phyloP scores from a whole-genome alignment of 2,113 vertebrate species.

The Polypterus senegalus region DNA sequence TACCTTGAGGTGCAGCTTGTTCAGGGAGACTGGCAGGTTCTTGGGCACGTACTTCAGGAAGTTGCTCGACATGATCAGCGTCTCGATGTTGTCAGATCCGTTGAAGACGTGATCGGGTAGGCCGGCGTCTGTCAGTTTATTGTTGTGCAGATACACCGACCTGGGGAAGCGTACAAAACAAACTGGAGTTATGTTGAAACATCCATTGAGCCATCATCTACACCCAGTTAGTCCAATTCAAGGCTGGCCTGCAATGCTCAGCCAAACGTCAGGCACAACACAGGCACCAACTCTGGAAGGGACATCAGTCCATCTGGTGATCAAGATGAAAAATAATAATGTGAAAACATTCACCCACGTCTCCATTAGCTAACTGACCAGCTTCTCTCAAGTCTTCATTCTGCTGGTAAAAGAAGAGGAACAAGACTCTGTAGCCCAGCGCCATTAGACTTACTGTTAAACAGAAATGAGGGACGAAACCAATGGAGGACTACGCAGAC shows the following conservation, averaged over 20 bases:
- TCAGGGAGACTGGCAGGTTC: conserved; percentile 69
- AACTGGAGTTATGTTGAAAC: too few relatives aligned
- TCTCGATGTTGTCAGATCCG: conserved; percentile 72
- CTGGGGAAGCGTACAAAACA: conserved; percentile 35
- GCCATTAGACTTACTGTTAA: too few relatives aligned
- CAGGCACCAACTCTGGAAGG: too few relatives aligned
- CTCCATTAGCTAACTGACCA: too few relatives aligned
- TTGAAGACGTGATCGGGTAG: conserved; percentile 86
- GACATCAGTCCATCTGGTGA: not conserved
- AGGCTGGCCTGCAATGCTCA: not conserved
- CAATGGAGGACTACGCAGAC: too few relatives aligned
- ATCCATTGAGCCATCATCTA: not conserved
- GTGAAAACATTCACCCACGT: too few relatives aligned
- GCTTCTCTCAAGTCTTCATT: not conserved
- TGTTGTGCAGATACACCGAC: conserved; percentile 95
- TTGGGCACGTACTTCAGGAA: conserved; percentile 78
- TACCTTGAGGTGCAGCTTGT: conserved; percentile 90
- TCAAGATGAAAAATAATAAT: too few relatives aligned
- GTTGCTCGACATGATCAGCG: conserved; percentile 95
- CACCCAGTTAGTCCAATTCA: not conserved
- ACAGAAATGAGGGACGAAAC: too few relatives aligned
- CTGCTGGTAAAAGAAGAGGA: too few relatives aligned
- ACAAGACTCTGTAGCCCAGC: too few relatives aligned
- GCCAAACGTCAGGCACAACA: too few relatives aligned
- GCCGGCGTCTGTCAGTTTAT: conserved; percentile 81